A percentile compares a stretch with the other conserved stretches of the same genome.
Conservation (phyloP, 2,888 invertebrate species). For the Eristalinus sepulchralis region DNA sequence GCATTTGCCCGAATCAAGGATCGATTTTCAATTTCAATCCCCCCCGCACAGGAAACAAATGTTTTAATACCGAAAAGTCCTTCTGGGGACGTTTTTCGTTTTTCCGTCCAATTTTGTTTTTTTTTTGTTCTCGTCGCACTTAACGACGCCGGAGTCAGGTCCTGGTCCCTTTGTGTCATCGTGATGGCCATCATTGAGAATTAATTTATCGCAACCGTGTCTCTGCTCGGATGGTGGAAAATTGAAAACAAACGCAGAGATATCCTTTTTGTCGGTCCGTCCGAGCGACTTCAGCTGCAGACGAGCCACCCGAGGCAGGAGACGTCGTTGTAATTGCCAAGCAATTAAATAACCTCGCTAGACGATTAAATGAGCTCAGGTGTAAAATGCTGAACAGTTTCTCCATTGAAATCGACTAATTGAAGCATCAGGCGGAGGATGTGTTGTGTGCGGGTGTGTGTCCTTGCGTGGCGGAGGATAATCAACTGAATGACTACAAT, state of each 20-base stretch:
- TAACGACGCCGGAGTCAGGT: not conserved
- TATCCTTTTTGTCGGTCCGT: constrained; percentile 27
- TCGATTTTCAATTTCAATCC: constrained; percentile 68
- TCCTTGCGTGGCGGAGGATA: constrained; percentile 45
- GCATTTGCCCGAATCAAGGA: constrained; percentile 65
- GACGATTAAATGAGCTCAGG: constrained; percentile 80
- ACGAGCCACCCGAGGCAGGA: constrained; percentile 66
- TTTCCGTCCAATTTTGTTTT: not conserved
- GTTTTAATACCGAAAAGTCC: constrained; percentile 45
- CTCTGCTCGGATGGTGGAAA: constrained; percentile 34
- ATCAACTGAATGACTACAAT: constrained; percentile 46
- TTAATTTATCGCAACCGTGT: constrained; percentile 62
- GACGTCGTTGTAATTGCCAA: constrained; percentile 73
- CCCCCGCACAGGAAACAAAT: not conserved
- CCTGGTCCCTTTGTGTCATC: constrained; percentile 54
- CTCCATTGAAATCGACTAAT: constrained; percentile 79
- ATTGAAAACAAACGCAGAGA: constrained; percentile 55
- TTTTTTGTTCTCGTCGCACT: not conserved
- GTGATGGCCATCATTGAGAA: constrained; percentile 69
- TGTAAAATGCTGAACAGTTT: constrained; percentile 77
- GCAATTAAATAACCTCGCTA: constrained; percentile 76
- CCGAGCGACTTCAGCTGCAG: constrained; percentile 60
- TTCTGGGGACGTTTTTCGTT: constrained; percentile 3
- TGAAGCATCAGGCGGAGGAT: constrained; percentile 71
- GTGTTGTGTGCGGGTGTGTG: not conserved